Percentiles rank a stretch among this genome's conserved stretches.
Conservation (phyloP, 2,888 invertebrate genomes). For the Salpingus planirostris region DNA sequence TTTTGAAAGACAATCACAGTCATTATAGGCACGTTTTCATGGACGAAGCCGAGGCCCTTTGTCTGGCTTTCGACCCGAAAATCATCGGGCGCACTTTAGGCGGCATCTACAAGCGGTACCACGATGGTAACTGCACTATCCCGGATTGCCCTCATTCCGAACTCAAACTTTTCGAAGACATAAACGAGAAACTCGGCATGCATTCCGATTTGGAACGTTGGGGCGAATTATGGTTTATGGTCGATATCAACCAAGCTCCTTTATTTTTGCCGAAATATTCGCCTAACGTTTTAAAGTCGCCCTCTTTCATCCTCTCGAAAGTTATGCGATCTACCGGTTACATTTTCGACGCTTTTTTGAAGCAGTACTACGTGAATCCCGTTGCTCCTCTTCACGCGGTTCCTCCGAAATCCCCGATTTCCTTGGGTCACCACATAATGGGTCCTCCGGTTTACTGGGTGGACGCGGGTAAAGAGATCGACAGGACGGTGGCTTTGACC, state of each 20-base stretch:
- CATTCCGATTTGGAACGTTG: conserved; percentile 20
- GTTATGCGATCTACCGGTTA: conserved; percentile 35
- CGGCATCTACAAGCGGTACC: conserved; percentile 26
- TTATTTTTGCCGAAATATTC: conserved; percentile 35
- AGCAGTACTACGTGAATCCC: conserved; percentile 31
- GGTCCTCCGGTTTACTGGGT: conserved; percentile 37
- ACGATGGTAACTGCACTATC: conserved; percentile 26
- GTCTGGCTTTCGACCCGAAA: conserved; percentile 29
- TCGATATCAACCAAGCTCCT: conserved; percentile 37
- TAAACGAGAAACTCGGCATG: conserved; percentile 14
- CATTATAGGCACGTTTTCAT: conserved; percentile 36
- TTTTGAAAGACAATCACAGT: conserved; percentile 26
- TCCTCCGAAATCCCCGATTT: conserved; percentile 24
- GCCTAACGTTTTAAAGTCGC: conserved; percentile 29
- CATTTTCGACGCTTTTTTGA: conserved; percentile 34
- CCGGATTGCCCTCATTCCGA: conserved; percentile 14
- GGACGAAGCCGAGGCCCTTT: conserved; percentile 37
- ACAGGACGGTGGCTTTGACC: conserved; percentile 24
- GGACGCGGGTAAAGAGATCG: conserved; percentile 17
- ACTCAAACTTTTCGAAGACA: conserved; percentile 8
- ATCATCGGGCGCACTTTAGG: conserved; percentile 29
- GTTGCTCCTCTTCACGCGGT: conserved; percentile 24
- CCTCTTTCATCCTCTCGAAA: conserved; percentile 29
- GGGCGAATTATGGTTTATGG: conserved; percentile 38
- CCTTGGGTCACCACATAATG: conserved; percentile 27